Evolutionary conservation across 2,888 invertebrate genomes (phyloP), one percentile per base, ranked within the genome.

Genomic region (Therioaphis trifolii): DNA sequence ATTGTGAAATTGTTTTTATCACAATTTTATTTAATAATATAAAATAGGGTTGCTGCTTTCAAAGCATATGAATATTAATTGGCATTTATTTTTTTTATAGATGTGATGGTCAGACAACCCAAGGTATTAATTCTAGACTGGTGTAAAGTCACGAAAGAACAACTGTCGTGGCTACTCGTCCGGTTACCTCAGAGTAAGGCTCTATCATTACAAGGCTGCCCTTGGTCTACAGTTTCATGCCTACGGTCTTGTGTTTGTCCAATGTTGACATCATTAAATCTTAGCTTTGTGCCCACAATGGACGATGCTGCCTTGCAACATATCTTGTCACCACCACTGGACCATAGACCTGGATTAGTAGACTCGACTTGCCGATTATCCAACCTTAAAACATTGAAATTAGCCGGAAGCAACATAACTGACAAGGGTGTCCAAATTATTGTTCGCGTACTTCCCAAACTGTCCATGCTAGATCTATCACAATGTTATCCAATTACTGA

Each of bases 111-210:
- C 9, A 72, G 82, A 52, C 82, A 82, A 24, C 82, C 82, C 0
- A 82, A 74, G 24, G 82, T 82, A 2, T 14, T 82, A 21, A 82
- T 82, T 35, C 9, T 82, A 14, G 82, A 82, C n/a, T 82, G 82
- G 82, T 82, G 82, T 27, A 82, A 82, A 46, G 49, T 82, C 35
- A 66, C 49, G 1, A 82, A 82, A 15, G 74, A 82, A 52, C 82
- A 74, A 14, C 49, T 82, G 4, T 52, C 49, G 2, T 82, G 82
- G 82, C 11, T 82, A 18, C 21, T 82, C 0, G 52, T 66, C 4
- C 69, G 82, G 14, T 52, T 82, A 29, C 82, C 72, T 0, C 74
- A 74, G n/a, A 82, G 72, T 40, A 82, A 74, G 18, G 82, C 82
- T 4, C n/a, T 82, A 14, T 82, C 82, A 9, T 29, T 82, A 14